Evolutionary conservation across 2,113 vertebrate genomes (phyloP).

Genomic region (Ictidomys tridecemlineatus): DNA sequence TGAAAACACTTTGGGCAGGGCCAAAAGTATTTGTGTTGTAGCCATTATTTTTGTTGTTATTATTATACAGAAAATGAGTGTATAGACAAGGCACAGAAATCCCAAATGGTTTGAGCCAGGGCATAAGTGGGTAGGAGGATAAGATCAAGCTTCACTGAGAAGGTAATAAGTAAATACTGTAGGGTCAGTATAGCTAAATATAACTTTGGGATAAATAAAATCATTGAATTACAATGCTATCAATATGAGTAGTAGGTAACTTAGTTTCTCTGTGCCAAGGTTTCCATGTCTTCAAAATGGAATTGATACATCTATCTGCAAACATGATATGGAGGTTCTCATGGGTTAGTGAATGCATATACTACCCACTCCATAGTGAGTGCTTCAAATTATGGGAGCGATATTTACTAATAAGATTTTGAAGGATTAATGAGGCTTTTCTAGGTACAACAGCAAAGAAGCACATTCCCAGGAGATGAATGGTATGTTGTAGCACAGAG

Average conservation of each 20-base stretch:
- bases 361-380: not conserved
- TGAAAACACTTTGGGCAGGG: not conserved
- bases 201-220: not conserved
- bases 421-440: not conserved
- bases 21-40: not conserved
- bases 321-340: not conserved
- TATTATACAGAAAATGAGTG: not conserved
- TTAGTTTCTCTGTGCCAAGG: not conserved
- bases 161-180: not conserved
- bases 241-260: not conserved
- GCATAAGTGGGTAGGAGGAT: rapidly evolving
- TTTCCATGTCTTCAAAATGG: not conserved
- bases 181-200: not conserved
- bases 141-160: not conserved
- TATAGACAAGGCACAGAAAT: not conserved
- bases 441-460: not conserved
- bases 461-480: not conserved
- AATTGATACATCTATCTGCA: not conserved
- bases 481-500: not conserved
- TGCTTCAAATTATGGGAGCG: not conserved
- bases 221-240: not conserved
- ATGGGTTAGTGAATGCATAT: not conserved
- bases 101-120: not conserved
- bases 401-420: not conserved
- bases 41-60: not conserved